Conservation (phyloP, 2,888 invertebrate genomes). For the Drosophila anomalata region DNA sequence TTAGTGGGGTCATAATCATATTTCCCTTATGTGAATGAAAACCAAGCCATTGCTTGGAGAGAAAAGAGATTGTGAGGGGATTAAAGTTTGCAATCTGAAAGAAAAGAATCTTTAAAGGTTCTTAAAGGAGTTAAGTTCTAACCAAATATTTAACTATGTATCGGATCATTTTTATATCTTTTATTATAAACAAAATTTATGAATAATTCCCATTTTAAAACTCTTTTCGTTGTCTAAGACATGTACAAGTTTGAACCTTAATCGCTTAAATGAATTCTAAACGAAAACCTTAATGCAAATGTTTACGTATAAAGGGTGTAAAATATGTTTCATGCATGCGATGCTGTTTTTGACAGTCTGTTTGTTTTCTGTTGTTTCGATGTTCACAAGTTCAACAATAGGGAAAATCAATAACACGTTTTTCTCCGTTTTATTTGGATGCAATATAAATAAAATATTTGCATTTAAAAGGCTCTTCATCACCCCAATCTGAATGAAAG, state of each 20-base stretch:
- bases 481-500: constrained; percentile 16
- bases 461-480: constrained; percentile 55
- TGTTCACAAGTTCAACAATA: constrained; percentile 16
- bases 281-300: constrained; percentile 2
- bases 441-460: constrained; percentile 61
- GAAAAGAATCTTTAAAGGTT: neutral
- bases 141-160: too few relatives aligned
- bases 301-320: constrained; percentile 1
- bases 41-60: constrained; percentile 1
- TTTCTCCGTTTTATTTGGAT: constrained; percentile 31
- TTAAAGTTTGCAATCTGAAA: neutral
- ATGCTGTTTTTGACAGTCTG: constrained; percentile 18
- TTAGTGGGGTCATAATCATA: constrained; percentile 40
- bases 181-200: neutral
- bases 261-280: neutral
- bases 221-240: neutral
- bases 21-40: constrained; percentile 36
- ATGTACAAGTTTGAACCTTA: neutral
- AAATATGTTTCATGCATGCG: constrained; percentile 4
- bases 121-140: neutral
- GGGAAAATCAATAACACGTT: constrained; percentile 63
- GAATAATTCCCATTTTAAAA: neutral
- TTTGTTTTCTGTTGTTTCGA: constrained; percentile 13
- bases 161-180: neutral
- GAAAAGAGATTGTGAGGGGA: neutral